Base-by-base conservation (phyloP, 2,797 vertebrate genomes). In the Thunnus albacares region DNA sequence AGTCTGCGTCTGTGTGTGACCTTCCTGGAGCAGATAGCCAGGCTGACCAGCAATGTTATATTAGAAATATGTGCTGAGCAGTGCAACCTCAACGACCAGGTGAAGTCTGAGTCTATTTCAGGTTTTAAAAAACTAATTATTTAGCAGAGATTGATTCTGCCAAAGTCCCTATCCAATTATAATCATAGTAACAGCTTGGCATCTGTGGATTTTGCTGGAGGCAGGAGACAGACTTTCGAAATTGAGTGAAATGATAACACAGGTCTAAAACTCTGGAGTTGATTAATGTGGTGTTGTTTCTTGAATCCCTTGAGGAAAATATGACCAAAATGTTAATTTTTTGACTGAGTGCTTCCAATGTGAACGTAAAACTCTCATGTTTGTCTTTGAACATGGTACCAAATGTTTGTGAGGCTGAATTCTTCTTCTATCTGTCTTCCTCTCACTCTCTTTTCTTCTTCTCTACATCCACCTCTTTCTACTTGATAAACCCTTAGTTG, bases 51-150 rank as follows among this genome's bases (percentile, higher is more conserved):
- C 58, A 58, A 28, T 71, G 96, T 96, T 3, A 74, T 97, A 69
- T 86, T 99, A 86, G 97, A 98, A 1, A 94, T 97, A 75, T 98
- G 97, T 71, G 97, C 97, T 0, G 98, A 98, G 84, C 97, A 99
- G 90, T 89, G 95, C 81, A 97, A 96, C 71, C 95, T 99, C 68
- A 96, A 95, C 0, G 96, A 98, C 71, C 95, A 98, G 97, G 97
- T 99, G 73, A 75, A 63, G 65, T 62, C 66, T 38, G 22, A 66
- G 11, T 66, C 24, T 43, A 63, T 52, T 66, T 52, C 10, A 0
- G 7, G 2, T 74, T 61, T 2, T 12, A 26, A 61, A 72, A 65
- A 79, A 17, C 14, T 2, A 62, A 87, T 89, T 77, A 82, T 75
- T 52, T 43, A 53, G 38, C 7, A 0, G 20, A 68, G 66, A 70